These are phyloP conservation scores for Colletes latitarsis DNA, from an alignment of 1,140 invertebrate genomes.

Conservation along the genomic window DNA sequence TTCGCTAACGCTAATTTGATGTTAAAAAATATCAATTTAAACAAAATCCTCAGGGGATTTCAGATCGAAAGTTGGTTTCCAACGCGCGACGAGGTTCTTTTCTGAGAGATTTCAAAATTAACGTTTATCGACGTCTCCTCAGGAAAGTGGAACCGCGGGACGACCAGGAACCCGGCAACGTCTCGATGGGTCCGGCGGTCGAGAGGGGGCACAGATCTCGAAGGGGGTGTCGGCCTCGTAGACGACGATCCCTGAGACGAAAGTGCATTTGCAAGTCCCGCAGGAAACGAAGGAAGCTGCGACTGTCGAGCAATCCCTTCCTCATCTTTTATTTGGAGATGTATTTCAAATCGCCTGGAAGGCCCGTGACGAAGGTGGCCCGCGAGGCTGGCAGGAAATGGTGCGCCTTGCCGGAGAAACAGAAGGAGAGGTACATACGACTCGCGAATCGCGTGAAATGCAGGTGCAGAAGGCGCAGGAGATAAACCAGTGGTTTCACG, in stretches of 20 bases:
- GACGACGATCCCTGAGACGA: background rate
- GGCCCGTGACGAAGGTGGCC: slow-evolving; percentile 65
- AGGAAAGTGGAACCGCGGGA: background rate
- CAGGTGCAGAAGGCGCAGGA: background rate
- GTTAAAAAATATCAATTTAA: no score
- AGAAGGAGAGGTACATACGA: slow-evolving; percentile 62
- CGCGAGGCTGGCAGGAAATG: slow-evolving; percentile 68
- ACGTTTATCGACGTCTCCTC: background rate
- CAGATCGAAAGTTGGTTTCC: no score
- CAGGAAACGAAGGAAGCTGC: slow-evolving; percentile 5
- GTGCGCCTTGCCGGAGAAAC: slow-evolving; percentile 59
- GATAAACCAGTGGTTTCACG: background rate
- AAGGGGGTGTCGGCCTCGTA: background rate
- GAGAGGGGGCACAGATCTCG: slow-evolving; percentile 10
- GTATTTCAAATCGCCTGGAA: slow-evolving; percentile 58
- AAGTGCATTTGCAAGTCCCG: slow-evolving; percentile 30
- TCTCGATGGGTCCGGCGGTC: no score
- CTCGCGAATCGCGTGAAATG: slow-evolving; percentile 47
- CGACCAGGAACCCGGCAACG: background rate
- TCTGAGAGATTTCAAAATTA: background rate
- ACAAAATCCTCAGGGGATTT: no score
- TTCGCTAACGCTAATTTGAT: no score
- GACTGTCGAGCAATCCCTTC: slow-evolving; percentile 67
- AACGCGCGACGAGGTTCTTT: no score
- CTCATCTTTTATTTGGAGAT: slow-evolving; percentile 72